Base-by-base conservation (phyloP, 2,113 vertebrate species). In the Seriola rivoliana region DNA sequence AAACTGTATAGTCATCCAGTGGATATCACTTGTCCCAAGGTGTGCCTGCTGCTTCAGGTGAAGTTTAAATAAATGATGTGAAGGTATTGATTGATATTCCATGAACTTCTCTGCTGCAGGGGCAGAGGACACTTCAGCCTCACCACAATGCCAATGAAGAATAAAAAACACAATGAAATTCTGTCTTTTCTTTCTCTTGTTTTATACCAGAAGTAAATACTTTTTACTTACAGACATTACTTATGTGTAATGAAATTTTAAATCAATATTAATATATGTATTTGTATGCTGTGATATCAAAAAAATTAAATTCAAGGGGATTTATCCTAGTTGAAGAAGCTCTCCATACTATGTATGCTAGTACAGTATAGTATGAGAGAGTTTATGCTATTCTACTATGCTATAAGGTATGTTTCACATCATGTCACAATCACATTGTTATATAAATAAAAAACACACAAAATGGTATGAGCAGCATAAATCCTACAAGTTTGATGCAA, bases 61-160 rank as follows among this genome's bases (percentile, higher is more conserved):
- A 85, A 72, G 76, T 90, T 86, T 92, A 81, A 92, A 92, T 92
- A 91, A 92, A 86, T 88, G 11, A 93, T 92, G 85, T 16, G 19
- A 71, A 46, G 44, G 16, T 73, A 84, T 79, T 52, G 78, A 91
- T 90, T 93, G 76, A 79, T 89, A 90, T 91, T 93, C 90, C 34
- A 44, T 55, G 64, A 88, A 69, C 70, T 66, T 64, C 55, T 77
- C 55, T 67, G 66, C 71, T 81, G 32, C 42, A 67, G 85, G 65
- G 44, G 34, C 55, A 74, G 55, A 79, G 50, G 55, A 34, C 34
- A 57, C 32, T 64, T 71, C 62, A 71, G 48, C 34, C 40, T 68
- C 46, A 57, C 68, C 52, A 65, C 74, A 34, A 81, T 77, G 46
- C 13, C 42, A 71, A 62, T 63, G 78, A 82, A 71, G 5, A 32